Conservation (phyloP, 2,888 invertebrate genomes). For the Acronicta aceris region DNA sequence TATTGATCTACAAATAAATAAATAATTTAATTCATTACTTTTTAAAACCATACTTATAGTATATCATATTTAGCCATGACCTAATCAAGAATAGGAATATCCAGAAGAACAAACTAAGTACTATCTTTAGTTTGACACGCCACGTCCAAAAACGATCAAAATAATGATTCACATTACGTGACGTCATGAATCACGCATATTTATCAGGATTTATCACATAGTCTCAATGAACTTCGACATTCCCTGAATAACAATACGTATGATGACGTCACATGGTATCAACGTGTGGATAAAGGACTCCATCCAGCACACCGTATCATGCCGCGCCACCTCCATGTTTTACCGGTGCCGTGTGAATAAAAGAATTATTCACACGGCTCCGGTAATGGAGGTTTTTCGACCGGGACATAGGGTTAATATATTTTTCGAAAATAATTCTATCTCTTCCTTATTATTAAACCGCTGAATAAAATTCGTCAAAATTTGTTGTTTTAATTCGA, state of each 20-base stretch:
- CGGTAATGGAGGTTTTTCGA: neutral
- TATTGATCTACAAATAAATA: no score
- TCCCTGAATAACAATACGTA: conserved; percentile 31
- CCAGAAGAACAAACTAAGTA: neutral
- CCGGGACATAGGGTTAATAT: no score
- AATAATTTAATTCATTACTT: no score
- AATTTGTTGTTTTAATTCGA: no score
- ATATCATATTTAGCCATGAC: conserved; percentile 12
- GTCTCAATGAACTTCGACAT: conserved; percentile 37
- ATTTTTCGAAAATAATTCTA: no score
- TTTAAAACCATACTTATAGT: no score
- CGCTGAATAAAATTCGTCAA: no score
- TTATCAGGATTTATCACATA: conserved; percentile 19
- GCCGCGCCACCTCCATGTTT: no score
- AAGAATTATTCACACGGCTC: no score
- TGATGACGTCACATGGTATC: conserved; percentile 15
- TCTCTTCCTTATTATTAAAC: no score
- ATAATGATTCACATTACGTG: conserved; percentile 18
- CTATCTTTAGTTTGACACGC: conserved; percentile 4
- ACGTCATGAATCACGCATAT: conserved; percentile 23
- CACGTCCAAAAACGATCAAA: conserved; percentile 6
- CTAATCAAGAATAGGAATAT: conserved; percentile 3
- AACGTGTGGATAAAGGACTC: neutral
- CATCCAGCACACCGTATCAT: neutral
- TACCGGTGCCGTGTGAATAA: no score